Evolutionary conservation across 2,888 invertebrate genomes (phyloP).

Genomic region (Polymixis flavicincta): DNA sequence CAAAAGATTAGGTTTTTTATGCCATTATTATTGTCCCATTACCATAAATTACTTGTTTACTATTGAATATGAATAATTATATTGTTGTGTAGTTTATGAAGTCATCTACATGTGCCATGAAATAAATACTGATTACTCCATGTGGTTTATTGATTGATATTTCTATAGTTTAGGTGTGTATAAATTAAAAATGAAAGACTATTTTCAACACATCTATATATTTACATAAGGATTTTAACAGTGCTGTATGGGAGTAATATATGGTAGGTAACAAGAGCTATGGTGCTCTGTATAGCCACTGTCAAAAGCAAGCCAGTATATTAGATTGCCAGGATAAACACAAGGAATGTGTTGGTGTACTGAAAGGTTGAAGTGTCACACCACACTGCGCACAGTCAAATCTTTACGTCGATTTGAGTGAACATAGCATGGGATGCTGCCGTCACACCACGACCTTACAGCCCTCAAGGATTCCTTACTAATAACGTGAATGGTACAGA

Average conservation of each 20-base stretch:
- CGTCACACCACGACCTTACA: constrained; percentile 77
- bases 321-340: constrained; percentile 82
- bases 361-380: constrained; percentile 76
- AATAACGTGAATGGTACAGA: constrained; percentile 70
- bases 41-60: constrained; percentile 29
- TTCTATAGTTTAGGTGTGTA: constrained; percentile 2
- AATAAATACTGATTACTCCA: constrained; percentile 59
- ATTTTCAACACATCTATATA: constrained; percentile 90
- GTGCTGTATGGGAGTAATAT: constrained; percentile 87
- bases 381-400: constrained; percentile 87
- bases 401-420: constrained; percentile 85
- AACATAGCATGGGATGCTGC: constrained; percentile 87
- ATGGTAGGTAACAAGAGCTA: constrained; percentile 81
- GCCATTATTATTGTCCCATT: constrained; percentile 31
- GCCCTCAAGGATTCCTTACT: constrained; percentile 73
- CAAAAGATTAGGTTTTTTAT: constrained; percentile 26
- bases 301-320: constrained; percentile 81
- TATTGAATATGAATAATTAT: constrained; percentile 26
- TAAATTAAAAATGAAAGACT: constrained; percentile 79
- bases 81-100: constrained; percentile 49
- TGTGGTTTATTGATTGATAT: constrained; percentile 43
- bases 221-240: constrained; percentile 89
- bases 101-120: constrained; percentile 49
- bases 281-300: constrained; percentile 75
- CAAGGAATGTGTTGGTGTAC: constrained; percentile 74